Evolutionary conservation across 2,797 vertebrate genomes (phyloP), one percentile per base, ranked within the genome.

Genomic region (Xiphophorus birchmanni): DNA sequence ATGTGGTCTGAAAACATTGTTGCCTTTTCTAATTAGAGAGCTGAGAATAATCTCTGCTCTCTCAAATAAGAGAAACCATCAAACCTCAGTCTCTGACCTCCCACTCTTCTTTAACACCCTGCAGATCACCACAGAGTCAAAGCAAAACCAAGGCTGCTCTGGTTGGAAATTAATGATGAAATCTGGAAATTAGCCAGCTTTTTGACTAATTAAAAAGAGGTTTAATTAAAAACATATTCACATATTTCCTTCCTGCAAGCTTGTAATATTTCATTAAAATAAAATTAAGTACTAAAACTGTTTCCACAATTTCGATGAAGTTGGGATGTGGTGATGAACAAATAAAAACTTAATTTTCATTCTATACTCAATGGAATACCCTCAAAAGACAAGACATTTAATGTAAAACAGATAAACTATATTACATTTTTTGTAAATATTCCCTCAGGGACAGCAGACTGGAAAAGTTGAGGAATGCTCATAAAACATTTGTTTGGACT

Each of bases 1-100:
- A 35, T 37, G 40, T 48, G 58, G 18, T 47, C 32, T 50, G 21
- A 60, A 81, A 82, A 65, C 52, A 37, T 17, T 52, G 32, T 44
- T 75, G 80, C 75, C 75, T 3, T 56, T 42, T 42, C 11, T 45
- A 15, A 47, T 35, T n/a, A 52, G 37, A 73, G 73, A 26, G 2
- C 4, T 8, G 48, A 15, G 23, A 29, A 23, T 52, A 11, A 23
- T 37, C 13, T 35, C 23, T 75, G 11, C 8, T 13, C 40, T 44
- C 21, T 75, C 37, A 58, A 18, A 74, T 48, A 21, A 60, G 13
- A 60, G n/a, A 73, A 73, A 73, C 7, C 26, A 29, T 7, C 1
- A 23, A 40, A 32, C 35, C 37, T 56, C 35, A 45, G 0, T 56
- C 35, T n/a, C 3, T 18, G 8, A 75, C 29, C 29, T 35, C 45